Conservation (phyloP, 2,113 vertebrate species). For the Ictalurus furcatus region DNA sequence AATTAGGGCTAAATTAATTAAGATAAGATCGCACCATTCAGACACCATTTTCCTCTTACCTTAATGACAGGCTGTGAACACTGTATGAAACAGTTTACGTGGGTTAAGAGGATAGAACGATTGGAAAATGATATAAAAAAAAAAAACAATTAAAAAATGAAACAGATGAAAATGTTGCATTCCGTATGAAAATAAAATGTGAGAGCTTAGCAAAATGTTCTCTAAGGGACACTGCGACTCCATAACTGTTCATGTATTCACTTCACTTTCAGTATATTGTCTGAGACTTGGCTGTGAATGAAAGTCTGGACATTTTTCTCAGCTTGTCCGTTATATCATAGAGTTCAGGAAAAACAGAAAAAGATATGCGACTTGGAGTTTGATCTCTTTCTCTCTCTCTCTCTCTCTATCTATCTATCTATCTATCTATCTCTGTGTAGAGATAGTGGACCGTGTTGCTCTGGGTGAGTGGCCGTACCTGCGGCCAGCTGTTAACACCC, state of each 20-base stretch:
- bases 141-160: neutral
- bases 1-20: neutral
- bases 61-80: neutral
- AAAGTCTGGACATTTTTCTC: neutral
- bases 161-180: neutral
- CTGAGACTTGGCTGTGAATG: neutral
- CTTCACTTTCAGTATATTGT: neutral
- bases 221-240: neutral
- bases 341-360: neutral
- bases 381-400: neutral
- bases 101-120: neutral
- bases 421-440: constrained; percentile 59
- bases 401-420: neutral
- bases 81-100: neutral
- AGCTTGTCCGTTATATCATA: neutral
- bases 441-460: constrained; percentile 87
- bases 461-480: constrained; percentile 85
- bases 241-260: neutral
- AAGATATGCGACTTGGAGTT: neutral
- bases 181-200: neutral
- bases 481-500: constrained; percentile 75
- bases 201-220: neutral
- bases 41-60: neutral
- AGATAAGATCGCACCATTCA: neutral
- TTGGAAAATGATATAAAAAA: neutral